Conservation (phyloP, 2,113 vertebrate species). For the Loxodonta africana region DNA sequence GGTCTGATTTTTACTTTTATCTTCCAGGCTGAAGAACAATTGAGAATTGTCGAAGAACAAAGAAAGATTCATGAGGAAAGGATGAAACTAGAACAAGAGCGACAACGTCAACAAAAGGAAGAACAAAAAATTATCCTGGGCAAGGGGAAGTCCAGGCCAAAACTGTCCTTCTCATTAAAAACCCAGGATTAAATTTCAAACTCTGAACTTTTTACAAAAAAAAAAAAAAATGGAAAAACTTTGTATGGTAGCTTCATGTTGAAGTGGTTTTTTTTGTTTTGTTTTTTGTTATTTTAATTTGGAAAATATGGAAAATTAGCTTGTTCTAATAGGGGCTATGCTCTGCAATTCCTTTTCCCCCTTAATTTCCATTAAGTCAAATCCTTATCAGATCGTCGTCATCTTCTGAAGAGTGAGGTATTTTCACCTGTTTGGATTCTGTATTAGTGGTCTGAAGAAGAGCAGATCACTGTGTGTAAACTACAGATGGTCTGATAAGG, state of each 20-base stretch:
- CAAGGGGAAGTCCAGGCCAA: conserved; percentile 99
- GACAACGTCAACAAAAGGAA: conserved; percentile 99
- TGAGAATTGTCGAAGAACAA: conserved; percentile 99
- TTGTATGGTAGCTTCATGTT: conserved; percentile 97
- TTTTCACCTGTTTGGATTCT: conserved; percentile 85
- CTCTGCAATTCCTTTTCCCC: conserved; percentile 88
- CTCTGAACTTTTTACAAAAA: conserved; percentile 90
- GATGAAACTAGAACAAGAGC: conserved; percentile 99
- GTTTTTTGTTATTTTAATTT: conserved; percentile 83
- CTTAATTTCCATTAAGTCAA: conserved; percentile 85
- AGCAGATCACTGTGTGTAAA: conserved; percentile 82
- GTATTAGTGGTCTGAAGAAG: conserved; percentile 83
- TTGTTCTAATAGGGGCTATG: conserved; percentile 94
- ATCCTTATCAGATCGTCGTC: conserved; percentile 90
- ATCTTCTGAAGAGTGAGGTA: conserved; percentile 82
- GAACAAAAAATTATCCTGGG: conserved; percentile 99
- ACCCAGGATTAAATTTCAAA: conserved; percentile 94
- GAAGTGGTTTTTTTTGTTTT: conserved; percentile 90
- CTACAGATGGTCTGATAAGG: conserved; percentile 89
- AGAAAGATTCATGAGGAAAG: conserved; percentile 99
- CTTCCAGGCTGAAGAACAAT: conserved; percentile 97
- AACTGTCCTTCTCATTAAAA: conserved; percentile 99
- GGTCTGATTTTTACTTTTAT: conserved; percentile 79
- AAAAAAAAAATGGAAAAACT: conserved; percentile 87
- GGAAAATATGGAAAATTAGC: conserved; percentile 91